Evolutionary conservation across 2,797 vertebrate genomes (phyloP).

Genomic region (Garrulus glandarius): DNA sequence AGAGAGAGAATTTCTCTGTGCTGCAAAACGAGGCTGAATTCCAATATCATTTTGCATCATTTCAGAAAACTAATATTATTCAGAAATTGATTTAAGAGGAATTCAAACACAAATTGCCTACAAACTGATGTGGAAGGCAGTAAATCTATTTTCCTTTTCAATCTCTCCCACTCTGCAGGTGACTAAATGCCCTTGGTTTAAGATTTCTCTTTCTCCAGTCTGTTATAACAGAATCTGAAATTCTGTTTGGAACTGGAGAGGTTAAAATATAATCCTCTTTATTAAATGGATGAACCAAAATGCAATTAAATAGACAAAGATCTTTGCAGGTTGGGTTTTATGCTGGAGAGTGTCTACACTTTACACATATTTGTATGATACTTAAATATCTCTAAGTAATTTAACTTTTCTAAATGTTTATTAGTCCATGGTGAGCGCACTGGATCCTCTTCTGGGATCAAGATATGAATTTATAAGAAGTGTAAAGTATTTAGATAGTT

Average conservation of each 20-base stretch:
- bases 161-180: not conserved
- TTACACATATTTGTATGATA: slow-evolving; percentile 44
- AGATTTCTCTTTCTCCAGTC: not conserved
- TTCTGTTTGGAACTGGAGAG: slow-evolving; percentile 24
- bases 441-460: slow-evolving; percentile 50
- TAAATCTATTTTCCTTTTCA: slow-evolving; percentile 25
- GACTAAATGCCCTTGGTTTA: slow-evolving; percentile 26
- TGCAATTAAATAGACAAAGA: slow-evolving; percentile 12
- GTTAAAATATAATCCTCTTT: slow-evolving; percentile 36
- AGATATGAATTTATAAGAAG: slow-evolving; percentile 55
- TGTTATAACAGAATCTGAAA: not conserved
- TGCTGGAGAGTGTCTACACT: not conserved
- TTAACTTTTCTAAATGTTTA: slow-evolving; percentile 69
- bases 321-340: not conserved
- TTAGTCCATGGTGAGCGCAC: slow-evolving; percentile 42
- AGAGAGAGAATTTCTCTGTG: not conserved
- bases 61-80: not conserved
- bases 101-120: slow-evolving; percentile 38
- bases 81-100: slow-evolving; percentile 22
- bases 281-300: slow-evolving; percentile 11
- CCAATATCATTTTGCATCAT: not conserved
- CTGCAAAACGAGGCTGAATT: not conserved
- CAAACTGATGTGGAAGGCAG: slow-evolving; percentile 9
- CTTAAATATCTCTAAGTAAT: slow-evolving; percentile 62
- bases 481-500: slow-evolving; percentile 44